These are phyloP conservation scores for Coelinius sp. DNA, from an alignment of 2,888 invertebrate species.

Conservation along the genomic window DNA sequence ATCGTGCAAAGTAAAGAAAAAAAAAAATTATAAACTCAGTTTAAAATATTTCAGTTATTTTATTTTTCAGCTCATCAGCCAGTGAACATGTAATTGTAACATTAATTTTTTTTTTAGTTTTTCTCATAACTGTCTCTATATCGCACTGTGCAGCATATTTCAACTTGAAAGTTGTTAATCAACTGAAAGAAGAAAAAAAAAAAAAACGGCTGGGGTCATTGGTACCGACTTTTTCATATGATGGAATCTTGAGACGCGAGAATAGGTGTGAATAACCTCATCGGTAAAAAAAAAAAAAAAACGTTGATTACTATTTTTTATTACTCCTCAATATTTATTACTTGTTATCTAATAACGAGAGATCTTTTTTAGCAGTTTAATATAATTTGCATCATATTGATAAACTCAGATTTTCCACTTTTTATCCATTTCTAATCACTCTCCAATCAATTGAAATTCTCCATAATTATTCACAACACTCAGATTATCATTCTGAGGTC, in stretches of 20 bases:
- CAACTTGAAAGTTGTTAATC: not conserved
- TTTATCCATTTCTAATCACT: not conserved
- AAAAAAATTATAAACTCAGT: not conserved
- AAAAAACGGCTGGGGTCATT: too few species aligned
- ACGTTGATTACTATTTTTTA: conserved; percentile 1
- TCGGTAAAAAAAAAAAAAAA: too few species aligned
- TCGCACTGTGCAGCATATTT: conserved; percentile 12
- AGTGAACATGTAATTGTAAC: conserved; percentile 24
- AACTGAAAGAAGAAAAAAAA: conserved; percentile 5
- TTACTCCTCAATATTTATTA: not conserved
- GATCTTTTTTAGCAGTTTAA: not conserved
- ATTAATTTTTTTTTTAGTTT: conserved; percentile 4
- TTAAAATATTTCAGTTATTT: conserved; percentile 22
- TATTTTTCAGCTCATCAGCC: conserved; percentile 19
- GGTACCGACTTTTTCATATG: too few species aligned
- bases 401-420: not conserved
- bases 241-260: too few species aligned
- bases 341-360: conserved; percentile 2
- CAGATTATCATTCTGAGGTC: not conserved
- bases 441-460: conserved; percentile 6
- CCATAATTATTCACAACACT: not conserved
- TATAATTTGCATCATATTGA: conserved; percentile 6
- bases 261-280: too few species aligned
- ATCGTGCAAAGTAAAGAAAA: not conserved
- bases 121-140: conserved; percentile 5